Conservation (phyloP, 2,113 vertebrate genomes). For the Procapra przewalskii region DNA sequence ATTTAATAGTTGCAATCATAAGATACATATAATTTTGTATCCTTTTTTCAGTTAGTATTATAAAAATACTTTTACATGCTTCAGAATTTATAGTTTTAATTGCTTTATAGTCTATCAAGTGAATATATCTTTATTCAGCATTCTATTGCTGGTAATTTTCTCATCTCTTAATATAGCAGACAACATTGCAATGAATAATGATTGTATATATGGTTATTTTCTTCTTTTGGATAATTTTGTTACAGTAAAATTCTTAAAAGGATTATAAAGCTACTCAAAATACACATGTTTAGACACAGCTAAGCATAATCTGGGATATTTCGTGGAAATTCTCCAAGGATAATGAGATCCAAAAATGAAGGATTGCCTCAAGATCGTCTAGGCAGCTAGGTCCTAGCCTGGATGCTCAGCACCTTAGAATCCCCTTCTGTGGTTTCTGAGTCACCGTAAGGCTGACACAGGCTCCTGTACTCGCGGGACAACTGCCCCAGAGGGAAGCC, state of each 20-base stretch:
- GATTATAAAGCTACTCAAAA: constrained; percentile 18
- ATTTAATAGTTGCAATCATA: not conserved
- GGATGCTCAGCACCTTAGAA: not conserved
- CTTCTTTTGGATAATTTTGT: constrained; percentile 33
- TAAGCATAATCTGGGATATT: not conserved
- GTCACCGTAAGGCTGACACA: not conserved
- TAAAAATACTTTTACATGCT: not conserved
- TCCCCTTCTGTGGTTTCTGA: not conserved
- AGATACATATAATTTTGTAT: not conserved
- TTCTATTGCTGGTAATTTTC: constrained; percentile 16
- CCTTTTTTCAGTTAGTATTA: not conserved
- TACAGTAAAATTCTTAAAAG: constrained; percentile 6
- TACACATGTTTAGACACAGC: not conserved
- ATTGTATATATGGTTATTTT: not conserved
- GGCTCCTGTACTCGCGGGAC: not conserved
- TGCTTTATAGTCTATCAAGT: not conserved
- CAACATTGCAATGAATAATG: not conserved
- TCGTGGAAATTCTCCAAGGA: not conserved
- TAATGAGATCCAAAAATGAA: not conserved
- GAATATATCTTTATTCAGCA: constrained; percentile 5
- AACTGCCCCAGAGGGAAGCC: not conserved
- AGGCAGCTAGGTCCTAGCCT: not conserved
- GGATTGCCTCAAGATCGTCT: not conserved
- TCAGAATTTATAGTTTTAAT: not conserved
- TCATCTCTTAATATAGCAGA: not conserved